Evolutionary conservation across 2,797 vertebrate species (phyloP).

Genomic region (Falco concolor): DNA sequence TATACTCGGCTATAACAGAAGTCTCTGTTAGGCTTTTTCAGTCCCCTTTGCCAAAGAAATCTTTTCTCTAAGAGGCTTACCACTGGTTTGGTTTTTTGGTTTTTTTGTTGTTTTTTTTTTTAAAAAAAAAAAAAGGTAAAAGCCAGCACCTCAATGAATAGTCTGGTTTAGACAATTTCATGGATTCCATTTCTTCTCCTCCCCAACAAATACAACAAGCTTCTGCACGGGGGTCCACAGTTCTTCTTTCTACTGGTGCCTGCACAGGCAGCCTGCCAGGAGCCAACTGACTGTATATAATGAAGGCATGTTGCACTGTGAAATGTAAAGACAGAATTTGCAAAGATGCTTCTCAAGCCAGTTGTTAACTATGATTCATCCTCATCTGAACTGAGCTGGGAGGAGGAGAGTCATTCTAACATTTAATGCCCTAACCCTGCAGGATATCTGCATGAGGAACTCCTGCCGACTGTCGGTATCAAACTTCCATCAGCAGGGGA

Average conservation of each 20-base stretch:
- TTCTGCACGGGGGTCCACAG: not conserved
- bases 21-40: slow-evolving; percentile 27
- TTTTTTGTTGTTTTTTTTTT: not conserved
- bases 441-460: not conserved
- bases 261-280: not conserved
- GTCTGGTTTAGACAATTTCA: not conserved
- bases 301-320: not conserved
- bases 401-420: not conserved
- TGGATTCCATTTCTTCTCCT: not conserved
- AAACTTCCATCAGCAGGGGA: not conserved
- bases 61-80: not conserved
- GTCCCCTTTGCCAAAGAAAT: slow-evolving; percentile 7
- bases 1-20: not conserved
- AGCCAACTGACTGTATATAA: not conserved
- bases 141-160: not conserved
- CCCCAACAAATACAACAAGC: not conserved
- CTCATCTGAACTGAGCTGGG: not conserved
- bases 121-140: not conserved
- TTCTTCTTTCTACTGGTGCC: not conserved
- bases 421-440: not conserved
- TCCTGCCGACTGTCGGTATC: not conserved
- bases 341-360: slow-evolving; percentile 1
- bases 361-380: slow-evolving; percentile 20
- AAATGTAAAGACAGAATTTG: not conserved
- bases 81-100: not conserved